These are phyloP conservation scores for Rhamnusium bicolor DNA, from an alignment of 2,888 invertebrate species.

Conservation along the genomic window DNA sequence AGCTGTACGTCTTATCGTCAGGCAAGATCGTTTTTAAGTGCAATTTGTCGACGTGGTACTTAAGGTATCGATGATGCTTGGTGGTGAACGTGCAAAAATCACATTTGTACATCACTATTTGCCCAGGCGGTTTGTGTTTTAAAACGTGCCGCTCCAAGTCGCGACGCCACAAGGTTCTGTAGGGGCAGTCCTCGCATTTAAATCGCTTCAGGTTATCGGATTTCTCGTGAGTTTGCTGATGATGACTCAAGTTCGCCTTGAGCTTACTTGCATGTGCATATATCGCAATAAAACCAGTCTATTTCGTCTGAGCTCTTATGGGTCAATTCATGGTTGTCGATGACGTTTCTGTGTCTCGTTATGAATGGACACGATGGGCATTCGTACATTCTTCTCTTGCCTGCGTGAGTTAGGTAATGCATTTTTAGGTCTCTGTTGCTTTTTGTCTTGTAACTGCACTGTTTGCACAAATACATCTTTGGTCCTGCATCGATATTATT, in stretches of 20 bases:
- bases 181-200: constrained; percentile 20
- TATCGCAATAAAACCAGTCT: constrained; percentile 31
- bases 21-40: neutral
- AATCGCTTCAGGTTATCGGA: neutral
- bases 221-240: constrained; percentile 27
- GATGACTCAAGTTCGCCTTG: constrained; percentile 35
- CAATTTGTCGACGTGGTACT: neutral
- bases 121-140: neutral
- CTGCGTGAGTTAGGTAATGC: constrained; percentile 22
- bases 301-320: constrained; percentile 33
- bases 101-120: neutral
- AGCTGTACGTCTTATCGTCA: neutral
- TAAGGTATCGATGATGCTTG: neutral
- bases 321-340: constrained; percentile 37
- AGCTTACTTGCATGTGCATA: too few relatives aligned
- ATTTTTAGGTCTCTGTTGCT: constrained; percentile 32
- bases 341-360: constrained; percentile 35
- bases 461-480: constrained; percentile 21
- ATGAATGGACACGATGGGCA: constrained; percentile 32
- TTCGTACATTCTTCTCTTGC: constrained; percentile 10
- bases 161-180: constrained; percentile 1
- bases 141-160: neutral
- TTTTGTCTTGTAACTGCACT: constrained; percentile 18
- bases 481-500: neutral
- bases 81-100: neutral